Evolutionary conservation across 2,888 invertebrate species (phyloP), one percentile per base, ranked within the genome.

Genomic region (Heteropelma amictum): DNA sequence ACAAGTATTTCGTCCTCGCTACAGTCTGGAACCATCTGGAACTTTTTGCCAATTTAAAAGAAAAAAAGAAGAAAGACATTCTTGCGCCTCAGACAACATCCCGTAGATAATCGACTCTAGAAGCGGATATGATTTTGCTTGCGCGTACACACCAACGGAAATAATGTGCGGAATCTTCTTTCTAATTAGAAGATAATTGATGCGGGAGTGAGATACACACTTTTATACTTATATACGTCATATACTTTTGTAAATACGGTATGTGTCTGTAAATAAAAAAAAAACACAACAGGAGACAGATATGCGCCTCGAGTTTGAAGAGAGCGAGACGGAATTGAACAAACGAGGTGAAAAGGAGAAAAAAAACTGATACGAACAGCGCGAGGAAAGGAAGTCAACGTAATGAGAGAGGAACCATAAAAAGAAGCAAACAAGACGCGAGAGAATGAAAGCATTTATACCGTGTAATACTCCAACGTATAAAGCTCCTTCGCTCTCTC

Each of bases 161-260:
- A 70, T 60, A 67, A 45, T 61, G 65, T 49, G 40, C 21, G 70
- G 74, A 75, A 75, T 70, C 70, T 64, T 73, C 56, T 70, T 75
- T 70, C 70, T 75, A 75, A 75, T 75, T 75, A 70, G 74, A 70
- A 33, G 70, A 56, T 75, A 75, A 75, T 74, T 74, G 74, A 74
- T 69, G 69, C 69, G 38, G 17, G 54, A 54, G 47, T 33, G 40
- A 74, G 70, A 74, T 72, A 64, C 28, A 54, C 30, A 19, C n/a
- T n/a, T n/a, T n/a, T n/a, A n/a, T n/a, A n/a, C n/a, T n/a, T n/a
- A n/a, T n/a, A n/a, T n/a, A n/a, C n/a, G n/a, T n/a, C n/a, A n/a
- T n/a, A n/a, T n/a, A n/a, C n/a, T n/a, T 33, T 17, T 28, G 30
- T 12, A 23, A 19, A 21, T 23, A 3, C 3, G 8, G 10, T 10